phyloP scores from a whole-genome alignment of 2,797 vertebrate genomes.

The Schizothorax lantsangensis region DNA sequence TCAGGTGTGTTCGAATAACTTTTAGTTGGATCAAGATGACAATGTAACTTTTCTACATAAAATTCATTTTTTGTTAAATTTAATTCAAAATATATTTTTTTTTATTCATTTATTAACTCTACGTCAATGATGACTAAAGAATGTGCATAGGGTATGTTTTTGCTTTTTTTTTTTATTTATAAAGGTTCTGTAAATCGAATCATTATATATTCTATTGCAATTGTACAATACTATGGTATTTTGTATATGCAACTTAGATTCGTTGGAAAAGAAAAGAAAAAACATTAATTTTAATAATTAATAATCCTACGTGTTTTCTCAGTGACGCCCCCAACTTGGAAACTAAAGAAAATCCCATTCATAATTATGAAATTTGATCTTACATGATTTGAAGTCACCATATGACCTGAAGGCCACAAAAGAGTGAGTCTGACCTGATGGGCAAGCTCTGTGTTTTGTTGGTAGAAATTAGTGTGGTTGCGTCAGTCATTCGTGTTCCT shows the following conservation, averaged over 20 bases:
- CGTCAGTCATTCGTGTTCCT: not conserved
- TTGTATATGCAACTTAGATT: too few species aligned
- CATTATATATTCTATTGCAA: too few species aligned
- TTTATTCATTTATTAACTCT: too few species aligned
- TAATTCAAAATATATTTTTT: not conserved
- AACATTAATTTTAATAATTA: too few species aligned
- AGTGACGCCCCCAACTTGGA: not conserved
- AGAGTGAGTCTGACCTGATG: conserved; percentile 9
- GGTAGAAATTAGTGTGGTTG: not conserved
- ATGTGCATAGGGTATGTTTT: too few species aligned
- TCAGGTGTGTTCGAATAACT: not conserved
- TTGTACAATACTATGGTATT: too few species aligned
- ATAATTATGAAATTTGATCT: not conserved
- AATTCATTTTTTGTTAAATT: too few species aligned
- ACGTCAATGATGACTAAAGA: too few species aligned
- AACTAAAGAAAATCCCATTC: not conserved
- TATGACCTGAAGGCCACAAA: not conserved
- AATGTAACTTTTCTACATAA: not conserved
- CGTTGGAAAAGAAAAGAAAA: too few species aligned
- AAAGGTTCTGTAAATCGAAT: not conserved
- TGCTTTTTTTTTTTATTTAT: not conserved
- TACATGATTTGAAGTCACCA: not conserved
- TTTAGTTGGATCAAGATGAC: not conserved
- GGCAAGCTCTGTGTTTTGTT: not conserved
- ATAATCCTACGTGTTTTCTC: not conserved